Base-by-base conservation (phyloP, 1,140 invertebrate genomes). In the Panagrolaimus sp. region DNA sequence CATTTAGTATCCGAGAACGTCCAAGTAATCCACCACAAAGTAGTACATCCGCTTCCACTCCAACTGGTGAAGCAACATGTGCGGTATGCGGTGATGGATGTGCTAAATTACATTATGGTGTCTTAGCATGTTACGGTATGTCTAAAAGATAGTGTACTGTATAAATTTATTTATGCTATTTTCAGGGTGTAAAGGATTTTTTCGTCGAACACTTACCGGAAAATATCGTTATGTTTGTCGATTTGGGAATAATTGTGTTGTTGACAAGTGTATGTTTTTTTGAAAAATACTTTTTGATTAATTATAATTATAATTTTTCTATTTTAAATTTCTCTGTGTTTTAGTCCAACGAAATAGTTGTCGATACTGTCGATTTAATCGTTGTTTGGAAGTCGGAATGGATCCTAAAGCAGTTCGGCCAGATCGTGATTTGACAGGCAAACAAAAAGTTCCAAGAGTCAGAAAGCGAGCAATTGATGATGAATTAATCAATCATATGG, bases 401-500 rank as follows among this genome's bases (percentile, higher is more conserved):
- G 80, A 82, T 63, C 80, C 80, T 5, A 83, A 82, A 43, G 80
- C 80, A 15, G 80, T 82, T 17, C 68, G 80, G 21, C 80, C 80
- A 5, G 80, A 82, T 45, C 68, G 79, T 15, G 80, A 81, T 69
- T 62, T 83, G 10, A 81, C 80, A 3, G 80, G 80, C 24, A 81
- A 83, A 69, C 80, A 81, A 65, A 71, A 71, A 63, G 79, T 83
- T 21, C 80, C 80, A 21, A 66, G 80, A 24, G 74, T 70, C 24
- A 58, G 77, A 38, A 81, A 81, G 63, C 69, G 76, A 32, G 69
- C 72, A 47, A 73, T 83, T 44, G 82, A 83, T 58, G 80, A 81
- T 21, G 82, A 83, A 45, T 65, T 81, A 46, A 75, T 81, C 17
- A 82, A 82, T 48, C 79, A 83, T 52, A 82, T 83, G 73, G 78